Evolutionary conservation across 2,113 vertebrate genomes (phyloP).

Genomic region (Desmodus rotundus): DNA sequence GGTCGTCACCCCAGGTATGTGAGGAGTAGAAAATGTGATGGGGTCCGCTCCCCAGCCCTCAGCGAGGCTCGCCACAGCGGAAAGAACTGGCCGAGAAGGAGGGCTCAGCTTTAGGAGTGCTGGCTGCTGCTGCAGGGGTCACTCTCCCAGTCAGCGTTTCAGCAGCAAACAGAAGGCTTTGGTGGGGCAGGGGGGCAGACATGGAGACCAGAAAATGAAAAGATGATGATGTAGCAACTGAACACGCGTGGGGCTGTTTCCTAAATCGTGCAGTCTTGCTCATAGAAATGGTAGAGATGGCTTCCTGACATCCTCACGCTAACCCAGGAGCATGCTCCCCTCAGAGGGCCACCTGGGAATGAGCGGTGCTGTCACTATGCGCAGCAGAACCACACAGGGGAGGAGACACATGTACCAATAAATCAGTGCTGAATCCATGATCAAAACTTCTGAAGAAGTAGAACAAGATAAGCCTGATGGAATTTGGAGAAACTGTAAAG

Average conservation of each 20-base stretch:
- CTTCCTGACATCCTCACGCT: neutral
- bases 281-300: neutral
- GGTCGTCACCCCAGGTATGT: constrained; percentile 87
- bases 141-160: neutral
- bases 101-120: neutral
- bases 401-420: neutral
- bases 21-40: neutral
- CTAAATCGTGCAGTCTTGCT: neutral
- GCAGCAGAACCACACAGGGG: neutral
- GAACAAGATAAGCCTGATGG: neutral
- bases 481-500: neutral
- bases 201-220: neutral
- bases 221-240: rapidly evolving
- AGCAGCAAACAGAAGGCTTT: neutral
- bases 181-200: no score
- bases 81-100: neutral
- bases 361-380: no score
- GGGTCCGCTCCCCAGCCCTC: neutral
- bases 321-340: neutral
- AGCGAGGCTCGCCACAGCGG: neutral
- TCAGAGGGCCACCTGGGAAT: neutral
- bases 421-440: no score
- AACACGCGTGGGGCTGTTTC: rapidly evolving
- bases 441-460: neutral
- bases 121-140: neutral